Conservation (phyloP, 2,888 invertebrate species). For the Disparrhopalites patrizii region DNA sequence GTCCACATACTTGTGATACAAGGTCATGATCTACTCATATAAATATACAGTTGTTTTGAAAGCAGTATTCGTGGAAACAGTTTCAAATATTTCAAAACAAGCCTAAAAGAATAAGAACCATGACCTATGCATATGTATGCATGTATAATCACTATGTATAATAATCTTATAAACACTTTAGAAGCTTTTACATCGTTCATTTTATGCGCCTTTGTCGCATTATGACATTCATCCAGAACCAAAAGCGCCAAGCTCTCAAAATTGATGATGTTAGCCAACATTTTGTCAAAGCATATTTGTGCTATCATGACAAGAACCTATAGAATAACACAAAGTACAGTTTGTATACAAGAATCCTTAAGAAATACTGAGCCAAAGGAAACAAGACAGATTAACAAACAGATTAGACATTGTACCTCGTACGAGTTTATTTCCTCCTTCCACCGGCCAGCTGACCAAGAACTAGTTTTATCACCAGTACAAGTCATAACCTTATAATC, state of each 20-base stretch:
- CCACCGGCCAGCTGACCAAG: not conserved
- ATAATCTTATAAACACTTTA: too few species aligned
- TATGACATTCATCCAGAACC: constrained; percentile 94
- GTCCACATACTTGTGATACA: constrained; percentile 13
- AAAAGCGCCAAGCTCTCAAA: constrained; percentile 64
- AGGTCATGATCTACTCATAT: constrained; percentile 15
- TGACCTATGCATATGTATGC: too few species aligned
- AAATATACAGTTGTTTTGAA: constrained; percentile 28
- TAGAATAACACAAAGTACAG: constrained; percentile 38
- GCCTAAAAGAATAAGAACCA: too few species aligned
- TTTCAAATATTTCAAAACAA: too few species aligned
- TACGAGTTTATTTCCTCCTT: not conserved
- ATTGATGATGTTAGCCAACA: constrained; percentile 58
- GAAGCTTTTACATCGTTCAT: constrained; percentile 69
- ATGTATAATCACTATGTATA: too few species aligned
- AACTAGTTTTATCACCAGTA: not conserved
- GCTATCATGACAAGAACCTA: constrained; percentile 76
- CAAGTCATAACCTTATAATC: constrained; percentile 50
- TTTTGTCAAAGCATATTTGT: constrained; percentile 71
- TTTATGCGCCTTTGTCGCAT: constrained; percentile 73
- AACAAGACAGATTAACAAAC: not conserved
- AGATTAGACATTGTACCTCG: too few species aligned
- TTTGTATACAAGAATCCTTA: not conserved
- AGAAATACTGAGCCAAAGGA: not conserved
- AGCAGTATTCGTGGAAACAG: too few species aligned